These are phyloP conservation scores for Polietes domitor DNA, from an alignment of 2,888 invertebrate genomes.

Conservation along the genomic window DNA sequence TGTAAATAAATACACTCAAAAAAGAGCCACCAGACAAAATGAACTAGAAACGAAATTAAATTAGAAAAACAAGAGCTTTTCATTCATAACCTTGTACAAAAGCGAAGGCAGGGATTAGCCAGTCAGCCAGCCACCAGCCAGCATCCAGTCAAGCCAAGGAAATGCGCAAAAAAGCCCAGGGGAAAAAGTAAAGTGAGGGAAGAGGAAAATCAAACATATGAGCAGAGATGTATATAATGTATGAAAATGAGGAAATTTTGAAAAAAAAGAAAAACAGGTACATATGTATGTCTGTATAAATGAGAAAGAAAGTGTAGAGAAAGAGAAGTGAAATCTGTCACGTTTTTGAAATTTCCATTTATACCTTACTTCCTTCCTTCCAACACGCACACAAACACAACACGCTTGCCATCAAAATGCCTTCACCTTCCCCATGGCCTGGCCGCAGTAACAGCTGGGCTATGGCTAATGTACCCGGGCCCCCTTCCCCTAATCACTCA, in stretches of 20 bases:
- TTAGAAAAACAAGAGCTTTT: slow-evolving; percentile 73
- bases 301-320: not conserved
- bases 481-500: not conserved
- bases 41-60: slow-evolving; percentile 15
- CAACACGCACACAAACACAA: slow-evolving; percentile 20
- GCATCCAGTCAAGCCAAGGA: not conserved
- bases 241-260: not conserved
- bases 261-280: not conserved
- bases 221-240: not conserved
- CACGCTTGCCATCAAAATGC: slow-evolving; percentile 7
- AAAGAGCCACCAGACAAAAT: slow-evolving; percentile 10
- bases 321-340: slow-evolving; percentile 4
- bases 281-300: not conserved
- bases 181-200: not conserved
- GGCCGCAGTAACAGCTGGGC: slow-evolving; percentile 27
- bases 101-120: slow-evolving; percentile 43
- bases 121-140: too few relatives aligned
- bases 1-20: slow-evolving; percentile 26
- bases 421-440: slow-evolving; percentile 1
- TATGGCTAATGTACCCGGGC: not conserved
- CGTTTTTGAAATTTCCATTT: slow-evolving; percentile 24
- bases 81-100: slow-evolving; percentile 77
- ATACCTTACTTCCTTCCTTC: too few relatives aligned
- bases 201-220: not conserved
- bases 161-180: slow-evolving; percentile 14